A percentile compares a stretch with the other conserved stretches of the same genome.
phyloP scores from a whole-genome alignment of 2,113 vertebrate genomes.

The Nipponia nippon region DNA sequence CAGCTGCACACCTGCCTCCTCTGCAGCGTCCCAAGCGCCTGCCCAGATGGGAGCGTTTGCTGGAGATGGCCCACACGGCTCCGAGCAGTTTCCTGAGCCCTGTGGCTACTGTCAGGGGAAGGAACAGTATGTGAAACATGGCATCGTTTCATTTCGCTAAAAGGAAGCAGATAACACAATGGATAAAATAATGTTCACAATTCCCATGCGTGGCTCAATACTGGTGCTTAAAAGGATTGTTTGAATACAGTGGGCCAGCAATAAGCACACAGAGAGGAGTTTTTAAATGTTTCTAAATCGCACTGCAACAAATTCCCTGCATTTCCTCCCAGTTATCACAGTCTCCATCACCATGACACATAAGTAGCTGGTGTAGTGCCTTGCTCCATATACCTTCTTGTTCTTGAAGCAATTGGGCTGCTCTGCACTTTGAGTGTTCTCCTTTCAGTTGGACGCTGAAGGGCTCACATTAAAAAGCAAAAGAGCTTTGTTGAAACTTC shows the following conservation, averaged over 20 bases:
- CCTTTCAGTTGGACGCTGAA: neutral
- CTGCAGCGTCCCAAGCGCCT: constrained; percentile 21
- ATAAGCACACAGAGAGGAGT: neutral
- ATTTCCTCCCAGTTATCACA: neutral
- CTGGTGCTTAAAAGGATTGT: neutral
- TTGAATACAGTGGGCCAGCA: neutral
- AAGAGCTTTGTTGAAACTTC: neutral
- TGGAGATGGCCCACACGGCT: constrained; percentile 13
- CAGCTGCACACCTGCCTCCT: constrained; percentile 53
- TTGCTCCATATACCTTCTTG: neutral
- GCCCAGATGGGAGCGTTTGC: constrained; percentile 28
- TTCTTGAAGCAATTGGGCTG: neutral
- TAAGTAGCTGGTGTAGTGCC: neutral
- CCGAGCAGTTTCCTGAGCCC: neutral
- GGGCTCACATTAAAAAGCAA: neutral
- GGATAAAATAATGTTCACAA: neutral
- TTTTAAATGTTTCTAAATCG: neutral
- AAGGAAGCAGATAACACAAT: neutral
- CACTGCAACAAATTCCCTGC: neutral
- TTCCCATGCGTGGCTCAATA: neutral
- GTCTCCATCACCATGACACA: neutral
- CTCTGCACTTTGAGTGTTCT: neutral
- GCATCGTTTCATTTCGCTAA: neutral
- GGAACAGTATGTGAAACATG: neutral
- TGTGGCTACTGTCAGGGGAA: constrained; percentile 45